phyloP scores from a whole-genome alignment of 2,888 invertebrate species.

The Acleris literana region DNA sequence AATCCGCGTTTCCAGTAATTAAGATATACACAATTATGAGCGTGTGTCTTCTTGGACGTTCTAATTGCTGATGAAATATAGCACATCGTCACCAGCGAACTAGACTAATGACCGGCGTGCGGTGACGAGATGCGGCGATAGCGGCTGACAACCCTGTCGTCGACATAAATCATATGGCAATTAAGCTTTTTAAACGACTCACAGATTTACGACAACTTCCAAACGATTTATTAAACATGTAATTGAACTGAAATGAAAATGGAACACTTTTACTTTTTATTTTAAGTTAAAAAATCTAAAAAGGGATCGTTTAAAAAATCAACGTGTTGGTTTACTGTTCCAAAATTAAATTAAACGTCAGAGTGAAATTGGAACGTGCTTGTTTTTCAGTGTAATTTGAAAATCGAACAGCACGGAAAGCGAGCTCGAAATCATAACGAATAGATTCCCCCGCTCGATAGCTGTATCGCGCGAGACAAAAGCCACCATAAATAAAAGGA shows the following conservation, averaged over 20 bases:
- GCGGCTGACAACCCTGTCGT: slow-evolving; percentile 49
- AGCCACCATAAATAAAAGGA: slow-evolving; percentile 76
- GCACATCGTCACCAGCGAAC: slow-evolving; percentile 36
- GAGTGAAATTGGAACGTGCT: slow-evolving; percentile 24
- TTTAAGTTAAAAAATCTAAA: not conserved
- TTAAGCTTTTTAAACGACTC: slow-evolving; percentile 54
- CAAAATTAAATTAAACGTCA: slow-evolving; percentile 10
- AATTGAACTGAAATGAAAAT: slow-evolving; percentile 36
- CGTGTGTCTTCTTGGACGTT: slow-evolving; percentile 44
- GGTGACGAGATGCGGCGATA: slow-evolving; percentile 53
- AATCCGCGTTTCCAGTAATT: slow-evolving; percentile 32
- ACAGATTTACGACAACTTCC: slow-evolving; percentile 50
- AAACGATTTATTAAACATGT: slow-evolving; percentile 37
- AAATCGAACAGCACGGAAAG: slow-evolving; percentile 39
- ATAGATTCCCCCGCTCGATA: slow-evolving; percentile 66
- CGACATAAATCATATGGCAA: slow-evolving; percentile 59
- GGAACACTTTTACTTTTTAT: slow-evolving; percentile 28
- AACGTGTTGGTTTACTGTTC: not conserved
- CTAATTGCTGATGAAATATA: slow-evolving; percentile 57
- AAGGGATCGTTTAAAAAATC: not conserved
- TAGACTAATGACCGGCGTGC: slow-evolving; percentile 42
- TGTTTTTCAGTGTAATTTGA: slow-evolving; percentile 30
- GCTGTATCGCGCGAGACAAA: slow-evolving; percentile 61
- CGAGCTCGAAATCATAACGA: slow-evolving; percentile 64
- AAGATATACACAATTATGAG: slow-evolving; percentile 37